phyloP scores from a whole-genome alignment of 2,797 vertebrate genomes.

The Pseudotriccus pelzelni region DNA sequence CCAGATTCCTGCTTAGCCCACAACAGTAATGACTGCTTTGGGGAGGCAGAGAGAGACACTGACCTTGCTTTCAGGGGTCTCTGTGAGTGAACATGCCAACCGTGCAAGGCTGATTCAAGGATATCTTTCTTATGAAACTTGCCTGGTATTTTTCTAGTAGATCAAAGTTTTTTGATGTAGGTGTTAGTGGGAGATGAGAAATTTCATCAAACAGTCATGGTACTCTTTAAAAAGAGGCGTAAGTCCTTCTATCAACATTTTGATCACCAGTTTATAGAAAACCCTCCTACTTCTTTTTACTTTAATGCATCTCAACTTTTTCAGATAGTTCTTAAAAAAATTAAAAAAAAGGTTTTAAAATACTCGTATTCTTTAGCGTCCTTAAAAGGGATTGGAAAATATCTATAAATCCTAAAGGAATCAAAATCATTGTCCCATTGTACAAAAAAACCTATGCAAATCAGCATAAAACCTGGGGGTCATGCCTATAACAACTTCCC shows the following conservation, averaged over 20 bases:
- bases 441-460: neutral
- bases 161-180: slow-evolving; percentile 5
- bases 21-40: neutral
- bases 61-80: neutral
- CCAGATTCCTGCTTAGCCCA: neutral
- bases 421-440: neutral
- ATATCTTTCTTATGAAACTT: neutral
- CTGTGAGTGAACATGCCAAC: neutral
- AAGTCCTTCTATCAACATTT: neutral
- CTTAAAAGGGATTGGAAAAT: neutral
- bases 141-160: neutral
- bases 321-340: neutral
- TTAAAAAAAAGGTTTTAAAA: too few relatives aligned
- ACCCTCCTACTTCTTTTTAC: neutral
- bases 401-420: neutral
- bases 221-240: neutral
- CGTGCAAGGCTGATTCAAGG: neutral
- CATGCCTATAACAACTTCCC: neutral
- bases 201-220: neutral
- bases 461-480: neutral
- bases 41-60: neutral
- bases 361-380: neutral
- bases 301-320: neutral
- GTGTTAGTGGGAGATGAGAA: slow-evolving; percentile 10
- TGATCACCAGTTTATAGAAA: neutral